Conservation (phyloP, 2,797 vertebrate genomes). For the Centropyge bicolor region DNA sequence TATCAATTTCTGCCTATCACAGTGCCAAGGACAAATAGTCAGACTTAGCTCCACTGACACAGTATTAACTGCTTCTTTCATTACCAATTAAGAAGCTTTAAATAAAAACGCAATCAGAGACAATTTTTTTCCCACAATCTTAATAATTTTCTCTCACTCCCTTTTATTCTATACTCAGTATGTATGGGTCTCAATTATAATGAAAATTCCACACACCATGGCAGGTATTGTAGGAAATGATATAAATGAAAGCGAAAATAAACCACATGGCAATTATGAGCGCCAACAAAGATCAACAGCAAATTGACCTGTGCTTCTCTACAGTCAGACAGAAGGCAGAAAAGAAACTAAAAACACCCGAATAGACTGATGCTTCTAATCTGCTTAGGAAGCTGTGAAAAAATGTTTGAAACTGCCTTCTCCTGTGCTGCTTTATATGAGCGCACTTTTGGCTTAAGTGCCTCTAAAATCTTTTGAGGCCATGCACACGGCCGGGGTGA, state of each 20-base stretch:
- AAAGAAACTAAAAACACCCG: slow-evolving; percentile 1
- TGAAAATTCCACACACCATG: not conserved
- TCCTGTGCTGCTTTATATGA: not conserved
- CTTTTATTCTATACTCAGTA: not conserved
- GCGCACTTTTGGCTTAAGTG: not conserved
- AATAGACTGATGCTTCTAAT: slow-evolving; percentile 16
- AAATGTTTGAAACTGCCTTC: not conserved
- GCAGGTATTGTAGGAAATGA: not conserved
- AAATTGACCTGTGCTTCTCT: not conserved
- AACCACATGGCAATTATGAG: slow-evolving; percentile 2
- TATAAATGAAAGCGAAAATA: slow-evolving; percentile 5
- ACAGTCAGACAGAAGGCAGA: not conserved
- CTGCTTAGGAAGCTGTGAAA: slow-evolving; percentile 2
- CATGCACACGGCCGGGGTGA: not conserved
- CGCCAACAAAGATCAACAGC: slow-evolving; percentile 1
- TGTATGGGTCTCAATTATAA: not conserved
- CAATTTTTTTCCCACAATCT: not conserved
- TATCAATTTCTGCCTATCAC: slow-evolving; percentile 33
- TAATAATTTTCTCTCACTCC: not conserved
- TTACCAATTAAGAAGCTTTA: not conserved
- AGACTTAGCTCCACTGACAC: slow-evolving; percentile 1
- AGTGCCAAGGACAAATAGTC: slow-evolving; percentile 59
- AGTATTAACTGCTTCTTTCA: not conserved
- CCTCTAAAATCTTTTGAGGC: not conserved
- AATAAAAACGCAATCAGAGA: not conserved